Percentiles rank a stretch among this genome's conserved stretches.
Evolutionary conservation across 2,888 invertebrate species (phyloP).

Genomic region (Phoenoteleia sp.): DNA sequence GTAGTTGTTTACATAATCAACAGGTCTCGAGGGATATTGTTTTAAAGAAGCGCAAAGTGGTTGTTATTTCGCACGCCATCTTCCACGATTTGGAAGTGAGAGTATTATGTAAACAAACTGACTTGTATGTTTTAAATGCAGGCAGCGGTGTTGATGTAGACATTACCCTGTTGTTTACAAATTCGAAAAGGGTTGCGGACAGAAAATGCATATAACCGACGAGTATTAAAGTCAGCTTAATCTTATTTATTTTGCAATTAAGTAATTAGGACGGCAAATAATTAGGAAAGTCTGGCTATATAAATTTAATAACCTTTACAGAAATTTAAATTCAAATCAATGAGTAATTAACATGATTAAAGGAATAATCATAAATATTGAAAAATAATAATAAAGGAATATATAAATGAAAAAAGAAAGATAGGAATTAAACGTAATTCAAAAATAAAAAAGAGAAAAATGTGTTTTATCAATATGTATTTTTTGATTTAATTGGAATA

Average conservation of each 20-base stretch:
- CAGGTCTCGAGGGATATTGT: slow-evolving; percentile 27
- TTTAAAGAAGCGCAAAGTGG: slow-evolving; percentile 16
- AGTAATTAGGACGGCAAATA: slow-evolving; percentile 1
- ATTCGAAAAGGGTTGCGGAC: slow-evolving; percentile 19
- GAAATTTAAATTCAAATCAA: too few species aligned
- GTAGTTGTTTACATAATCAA: slow-evolving; percentile 42
- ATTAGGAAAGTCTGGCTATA: too few species aligned
- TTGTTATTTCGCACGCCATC: slow-evolving; percentile 14
- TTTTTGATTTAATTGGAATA: too few species aligned
- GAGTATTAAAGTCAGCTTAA: slow-evolving; percentile 8
- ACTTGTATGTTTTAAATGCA: slow-evolving; percentile 10
- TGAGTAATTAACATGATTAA: too few species aligned
- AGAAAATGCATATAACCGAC: slow-evolving; percentile 5
- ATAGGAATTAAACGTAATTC: too few species aligned
- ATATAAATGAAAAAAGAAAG: too few species aligned
- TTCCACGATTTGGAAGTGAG: slow-evolving; percentile 2
- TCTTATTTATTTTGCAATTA: slow-evolving; percentile 39
- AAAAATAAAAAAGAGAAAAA: too few species aligned
- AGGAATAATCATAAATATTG: too few species aligned
- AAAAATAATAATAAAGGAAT: too few species aligned
- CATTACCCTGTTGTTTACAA: slow-evolving; percentile 35
- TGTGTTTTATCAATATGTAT: too few species aligned
- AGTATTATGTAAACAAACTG: slow-evolving; percentile 23
- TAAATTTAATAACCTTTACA: too few species aligned
- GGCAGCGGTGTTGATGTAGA: slow-evolving; percentile 28